A percentile compares a stretch with the other conserved stretches of the same genome.
Evolutionary conservation across 92 coral and sea anemone genomes (phyloP).

Genomic region (Siderastrea siderea): DNA sequence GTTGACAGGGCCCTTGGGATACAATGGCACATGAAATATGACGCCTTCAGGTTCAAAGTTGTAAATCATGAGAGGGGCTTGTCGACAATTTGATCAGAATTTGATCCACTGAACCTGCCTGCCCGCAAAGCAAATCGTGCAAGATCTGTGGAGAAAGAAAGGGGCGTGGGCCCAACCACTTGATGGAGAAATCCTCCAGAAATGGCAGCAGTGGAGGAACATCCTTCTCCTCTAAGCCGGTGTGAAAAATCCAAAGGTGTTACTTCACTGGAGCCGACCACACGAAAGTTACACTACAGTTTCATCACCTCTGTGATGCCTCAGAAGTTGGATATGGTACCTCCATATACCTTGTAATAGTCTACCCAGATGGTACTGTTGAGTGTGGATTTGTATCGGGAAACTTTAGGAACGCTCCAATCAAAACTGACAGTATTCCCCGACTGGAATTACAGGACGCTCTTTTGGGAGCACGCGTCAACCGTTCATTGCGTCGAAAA

Average conservation of each 20-base stretch:
- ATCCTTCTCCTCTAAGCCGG: slow-evolving; percentile 31
- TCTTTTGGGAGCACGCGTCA: slow-evolving; percentile 33
- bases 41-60: slow-evolving; percentile 15
- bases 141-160: slow-evolving; percentile 42
- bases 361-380: slow-evolving; percentile 42
- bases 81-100: slow-evolving; percentile 39
- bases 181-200: slow-evolving; percentile 33
- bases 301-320: slow-evolving; percentile 60
- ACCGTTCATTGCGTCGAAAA: no score
- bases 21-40: slow-evolving; percentile 1
- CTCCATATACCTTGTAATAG: slow-evolving; percentile 33
- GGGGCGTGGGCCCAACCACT: slow-evolving; percentile 49
- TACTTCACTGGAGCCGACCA: slow-evolving; percentile 38
- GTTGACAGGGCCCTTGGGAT: slow-evolving; percentile 6
- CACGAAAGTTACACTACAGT: slow-evolving; percentile 9
- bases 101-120: slow-evolving; percentile 43
- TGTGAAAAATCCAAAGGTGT: slow-evolving; percentile 46
- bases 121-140: slow-evolving; percentile 54
- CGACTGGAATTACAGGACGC: slow-evolving; percentile 67
- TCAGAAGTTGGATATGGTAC: slow-evolving; percentile 66
- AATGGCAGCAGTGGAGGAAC: slow-evolving; percentile 37
- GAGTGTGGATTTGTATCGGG: slow-evolving; percentile 48
- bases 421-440: slow-evolving; percentile 47
- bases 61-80: slow-evolving; percentile 3
- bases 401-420: slow-evolving; percentile 61